Evolutionary conservation across 2,113 vertebrate genomes (phyloP), one percentile per base, ranked within the genome.

Genomic region (Tachycineta bicolor): DNA sequence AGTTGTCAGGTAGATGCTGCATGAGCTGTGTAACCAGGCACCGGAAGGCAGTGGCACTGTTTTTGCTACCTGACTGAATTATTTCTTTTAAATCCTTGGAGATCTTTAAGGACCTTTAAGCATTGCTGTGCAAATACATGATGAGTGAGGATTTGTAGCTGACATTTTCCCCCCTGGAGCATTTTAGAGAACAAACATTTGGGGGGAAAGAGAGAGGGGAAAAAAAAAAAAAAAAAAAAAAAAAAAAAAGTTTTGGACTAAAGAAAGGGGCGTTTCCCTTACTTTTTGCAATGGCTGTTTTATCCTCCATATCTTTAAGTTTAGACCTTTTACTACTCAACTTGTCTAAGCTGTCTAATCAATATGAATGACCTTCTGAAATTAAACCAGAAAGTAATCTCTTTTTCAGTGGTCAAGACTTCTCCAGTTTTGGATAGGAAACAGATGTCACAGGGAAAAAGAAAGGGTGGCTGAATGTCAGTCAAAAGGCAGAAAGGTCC

Each of bases 91-190:
- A 86, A 68, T 89, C 87, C 82, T 63, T 62, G 29, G 71, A 83
- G 77, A 79, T 64, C 56, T 89, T 85, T 75, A 69, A 88, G 68
- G 76, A 95, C 86, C 76, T 92, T 93, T 93, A 90, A 90, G 47
- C 34, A 31, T 18, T 87, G 39, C 85, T 93, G 75, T 95, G 52
- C 85, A 95, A 91, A 94, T 86, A 93, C 15, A 23, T 58, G 26
- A 17, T 74, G 63, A 91, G 41, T 83, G 47, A 90, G 90, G 82
- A 93, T 94, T 95, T 95, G 70, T 89, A 29, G 55, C 71, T 93
- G 94, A 93, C 89, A 96, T 96, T 96, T 95, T 85, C 90, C 50
- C 43, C 67, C 63, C 89, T 79, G 41, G 69, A 96, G 89, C 78
- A 53, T 91, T 91, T 47, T 76, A 53, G 68, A 74, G 90, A 94